Evolutionary conservation across 2,888 invertebrate species (phyloP), one percentile per base, ranked within the genome.

Genomic region (Drosophila anomalipes): DNA sequence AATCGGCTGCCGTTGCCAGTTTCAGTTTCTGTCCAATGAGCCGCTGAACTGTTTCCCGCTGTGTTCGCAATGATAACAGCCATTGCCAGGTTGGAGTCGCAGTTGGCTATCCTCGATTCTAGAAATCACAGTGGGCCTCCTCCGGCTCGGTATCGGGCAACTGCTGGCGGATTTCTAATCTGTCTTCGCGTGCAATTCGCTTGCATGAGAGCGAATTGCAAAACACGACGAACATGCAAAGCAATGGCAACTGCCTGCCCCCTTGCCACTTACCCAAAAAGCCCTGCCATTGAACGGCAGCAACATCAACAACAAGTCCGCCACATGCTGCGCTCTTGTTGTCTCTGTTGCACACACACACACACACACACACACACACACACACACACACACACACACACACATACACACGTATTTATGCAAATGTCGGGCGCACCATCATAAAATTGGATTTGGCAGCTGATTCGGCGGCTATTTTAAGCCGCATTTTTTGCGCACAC

Each of bases 371-470:
- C 57, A 52, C 56, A 56, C 49, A 37, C 57, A 22, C 39, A 56
- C 33, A 33, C 56, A 64, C 59, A 52, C 56, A 56, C 53, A 41
- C 53, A 28, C 39, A 56, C 33, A 37, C 56, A 33, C 35, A 37
- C 63, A 58, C 35, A 59, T n/a, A 60, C 35, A 35, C 33, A 72
- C 62, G 78, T 70, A 72, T 72, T 75, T 80, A 85, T 87, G 87
- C 78, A 85, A 79, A 87, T 85, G 80, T 66, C 68, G 73, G 54
- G 60, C 65, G 63, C 74, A 81, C 70, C 81, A 85, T 85, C 88
- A 86, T 90, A 90, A 91, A 88, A 86, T 91, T 89, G 89, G 82
- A 81, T 90, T 90, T 86, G 89, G 90, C 90, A 90, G 83, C 90
- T 86, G 90, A 91, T 86, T 91, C 70, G 82, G 58, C 64, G 72